Evolutionary conservation across 2,888 invertebrate genomes (phyloP), one percentile per base, ranked within the genome.

Genomic region (Laothoe populi): DNA sequence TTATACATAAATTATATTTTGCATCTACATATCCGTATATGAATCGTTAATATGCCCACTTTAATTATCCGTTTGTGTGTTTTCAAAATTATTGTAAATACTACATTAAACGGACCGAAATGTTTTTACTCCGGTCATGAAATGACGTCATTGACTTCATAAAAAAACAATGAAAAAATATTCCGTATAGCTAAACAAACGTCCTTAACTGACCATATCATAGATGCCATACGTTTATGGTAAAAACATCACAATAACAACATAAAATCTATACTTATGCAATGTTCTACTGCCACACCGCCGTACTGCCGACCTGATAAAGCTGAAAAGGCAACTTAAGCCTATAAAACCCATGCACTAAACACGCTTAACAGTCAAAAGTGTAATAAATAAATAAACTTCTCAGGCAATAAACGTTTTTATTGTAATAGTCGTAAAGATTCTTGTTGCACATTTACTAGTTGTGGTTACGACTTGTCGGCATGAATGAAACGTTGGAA

Each of bases 311-410:
- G 87, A 89, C 92, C 92, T 92, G 93, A 92, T 92, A 92, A 92
- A 93, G 91, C 93, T 92, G 92, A 92, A 93, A 93, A 92, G 92
- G 90, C 92, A 90, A 88, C 87, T 92, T 87, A 88, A 87, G 90
- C 91, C 89, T 90, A 90, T 90, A 93, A 93, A 94, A 92, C 90
- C 89, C 91, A 90, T 90, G 92, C 93, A 90, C 92, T 93, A 93
- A 93, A 92, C 90, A 83, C 84, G 77, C 77, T 73, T 79, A 78
- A 84, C 86, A 85, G 82, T 87, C 85, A 83, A 88, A 90, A 91
- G 77, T 73, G 88, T 83, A 82, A 79, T 87, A 92, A 90, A 92
- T 90, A 89, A 89, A 90, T 86, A 90, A 87, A 89, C 71, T 83
- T 82, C 82, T 77, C 87, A 90, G 81, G 74, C 90, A 88, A 91